phyloP scores from a whole-genome alignment of 2,113 vertebrate species.

The Anoura caudifer region DNA sequence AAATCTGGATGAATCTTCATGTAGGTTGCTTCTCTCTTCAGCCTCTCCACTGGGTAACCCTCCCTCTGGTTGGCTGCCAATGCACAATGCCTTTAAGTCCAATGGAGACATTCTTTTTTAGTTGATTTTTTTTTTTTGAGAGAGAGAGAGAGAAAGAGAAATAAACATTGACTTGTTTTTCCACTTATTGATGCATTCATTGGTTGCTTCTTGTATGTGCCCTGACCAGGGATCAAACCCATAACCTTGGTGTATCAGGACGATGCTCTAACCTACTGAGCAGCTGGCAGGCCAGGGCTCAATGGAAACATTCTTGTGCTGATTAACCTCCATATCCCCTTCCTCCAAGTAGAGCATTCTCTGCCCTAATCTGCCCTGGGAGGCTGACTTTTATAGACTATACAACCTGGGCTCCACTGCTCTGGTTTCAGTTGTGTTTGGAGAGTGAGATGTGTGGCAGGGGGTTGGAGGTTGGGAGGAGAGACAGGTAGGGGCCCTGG shows the following conservation, averaged over 20 bases:
- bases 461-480: background rate
- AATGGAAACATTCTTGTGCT: background rate
- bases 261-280: too few relatives aligned
- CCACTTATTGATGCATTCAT: too few relatives aligned
- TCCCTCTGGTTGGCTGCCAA: background rate
- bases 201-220: too few relatives aligned
- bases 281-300: too few relatives aligned
- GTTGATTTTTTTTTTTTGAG: too few relatives aligned
- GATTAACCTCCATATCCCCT: background rate
- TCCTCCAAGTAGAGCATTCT: background rate
- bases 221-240: too few relatives aligned
- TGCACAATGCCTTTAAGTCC: background rate
- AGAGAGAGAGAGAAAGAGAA: too few relatives aligned
- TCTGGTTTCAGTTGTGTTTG: background rate
- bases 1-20: background rate
- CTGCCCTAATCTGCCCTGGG: background rate
- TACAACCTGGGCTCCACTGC: background rate
- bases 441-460: background rate
- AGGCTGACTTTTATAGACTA: background rate
- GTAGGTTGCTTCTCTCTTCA: background rate
- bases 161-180: too few relatives aligned
- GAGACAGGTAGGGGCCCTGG: background rate
- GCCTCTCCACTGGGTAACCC: background rate
- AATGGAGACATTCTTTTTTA: background rate
- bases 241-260: too few relatives aligned